These are phyloP conservation scores for Parapsyche elsis DNA, from an alignment of 1,140 invertebrate genomes.

Conservation along the genomic window DNA sequence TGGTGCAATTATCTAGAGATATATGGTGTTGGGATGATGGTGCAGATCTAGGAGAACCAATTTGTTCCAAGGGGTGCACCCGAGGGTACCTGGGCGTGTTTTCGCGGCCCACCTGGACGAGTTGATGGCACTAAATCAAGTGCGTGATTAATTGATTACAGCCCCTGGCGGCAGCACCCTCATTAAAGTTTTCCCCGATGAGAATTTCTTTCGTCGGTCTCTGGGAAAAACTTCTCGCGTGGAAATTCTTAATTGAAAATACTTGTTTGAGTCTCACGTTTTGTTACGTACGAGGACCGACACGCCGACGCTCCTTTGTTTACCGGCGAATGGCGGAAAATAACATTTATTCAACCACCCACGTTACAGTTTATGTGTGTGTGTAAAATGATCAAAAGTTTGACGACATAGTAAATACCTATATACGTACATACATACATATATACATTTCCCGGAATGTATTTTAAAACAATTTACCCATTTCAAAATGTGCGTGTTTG, in stretches of 20 bases:
- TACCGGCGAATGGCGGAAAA: too few species aligned
- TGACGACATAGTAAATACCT: too few species aligned
- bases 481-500: too few species aligned
- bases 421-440: too few species aligned
- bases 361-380: too few species aligned
- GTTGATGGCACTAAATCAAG: constrained; percentile 26
- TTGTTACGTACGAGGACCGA: constrained; percentile 1
- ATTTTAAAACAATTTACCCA: too few species aligned
- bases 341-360: too few species aligned
- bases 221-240: constrained; percentile 7
- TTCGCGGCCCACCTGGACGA: not conserved
- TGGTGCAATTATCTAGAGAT: constrained; percentile 18
- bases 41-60: constrained; percentile 17
- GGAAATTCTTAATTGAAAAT: constrained; percentile 34
- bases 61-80: not conserved
- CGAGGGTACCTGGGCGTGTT: not conserved
- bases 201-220: not conserved
- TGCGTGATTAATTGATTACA: constrained; percentile 27
- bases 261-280: constrained; percentile 25
- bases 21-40: constrained; percentile 8
- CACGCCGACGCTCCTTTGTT: too few species aligned
- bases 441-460: too few species aligned
- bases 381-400: too few species aligned
- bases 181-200: constrained; percentile 19
- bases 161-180: constrained; percentile 10